Evolutionary conservation across 2,113 vertebrate species (phyloP).

Genomic region (Festucalex cinctus): DNA sequence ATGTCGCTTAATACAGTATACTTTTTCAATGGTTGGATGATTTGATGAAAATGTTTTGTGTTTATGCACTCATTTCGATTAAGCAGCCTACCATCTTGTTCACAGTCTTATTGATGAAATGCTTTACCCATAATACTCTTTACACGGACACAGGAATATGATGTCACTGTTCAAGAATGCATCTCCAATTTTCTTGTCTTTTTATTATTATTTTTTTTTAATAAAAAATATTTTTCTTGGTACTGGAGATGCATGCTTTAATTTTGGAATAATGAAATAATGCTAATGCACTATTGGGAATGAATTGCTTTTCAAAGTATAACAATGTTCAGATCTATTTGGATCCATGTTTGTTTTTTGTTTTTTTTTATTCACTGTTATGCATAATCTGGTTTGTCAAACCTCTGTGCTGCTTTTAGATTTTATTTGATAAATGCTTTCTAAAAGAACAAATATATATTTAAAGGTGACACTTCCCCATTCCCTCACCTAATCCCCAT

Average conservation of each 20-base stretch:
- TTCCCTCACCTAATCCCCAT: neutral
- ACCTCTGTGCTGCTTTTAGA: conserved; percentile 50
- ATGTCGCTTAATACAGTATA: conserved; percentile 19
- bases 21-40: neutral
- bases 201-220: neutral
- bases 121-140: conserved; percentile 7
- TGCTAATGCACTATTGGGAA: too few species aligned
- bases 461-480: conserved; percentile 15
- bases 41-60: conserved; percentile 34
- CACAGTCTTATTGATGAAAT: conserved; percentile 35
- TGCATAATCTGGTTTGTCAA: conserved; percentile 26
- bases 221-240: neutral
- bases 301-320: neutral
- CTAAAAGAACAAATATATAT: conserved; percentile 54
- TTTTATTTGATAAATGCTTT: conserved; percentile 54
- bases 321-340: conserved; percentile 6
- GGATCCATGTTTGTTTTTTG: too few species aligned
- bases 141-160: neutral
- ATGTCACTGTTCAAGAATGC: neutral
- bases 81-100: conserved; percentile 29
- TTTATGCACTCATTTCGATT: conserved; percentile 49
- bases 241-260: neutral
- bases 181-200: neutral
- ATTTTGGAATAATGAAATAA: too few species aligned
- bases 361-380: conserved; percentile 7